Base-by-base conservation (phyloP, 2,888 invertebrate species). In the Andrena camellia region DNA sequence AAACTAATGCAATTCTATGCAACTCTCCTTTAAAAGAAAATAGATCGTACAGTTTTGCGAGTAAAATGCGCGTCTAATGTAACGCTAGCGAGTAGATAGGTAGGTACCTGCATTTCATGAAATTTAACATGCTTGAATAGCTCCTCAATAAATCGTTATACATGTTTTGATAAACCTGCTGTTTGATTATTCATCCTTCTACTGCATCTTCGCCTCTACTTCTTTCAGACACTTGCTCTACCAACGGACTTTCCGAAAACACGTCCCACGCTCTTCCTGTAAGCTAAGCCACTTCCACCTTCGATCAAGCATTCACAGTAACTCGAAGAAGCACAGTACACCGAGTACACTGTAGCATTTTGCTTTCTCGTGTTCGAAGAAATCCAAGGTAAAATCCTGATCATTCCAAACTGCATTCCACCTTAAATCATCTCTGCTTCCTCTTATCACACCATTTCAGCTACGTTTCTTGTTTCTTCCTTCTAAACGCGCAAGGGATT, bases 101-200 rank as follows among this genome's bases (percentile, higher is more conserved):
- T 93, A 93, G 93, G 92, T 93, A 92, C 93, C 92, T 93, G 92
- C 92, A 91, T 93, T 92, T 92, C 90, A 90, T 92, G 90, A 91
- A 92, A 90, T 92, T 91, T 91, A 91, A 91, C 91, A 91, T 93
- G 93, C 93, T 93, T 93, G 90, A 85, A 93, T 93, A 93, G 93
- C 88, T 93, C 91, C 91, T 92, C 92, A 93, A 93, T 93, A 93
- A 93, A 93, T 93, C 93, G 93, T 93, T 93, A 93, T 93, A 93
- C 93, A 93, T 93, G 93, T 93, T 93, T 93, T 93, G 93, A 93
- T 93, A 93, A 90, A 74, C 7, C 54, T 26, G 59, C 57, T 35
- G 57, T 42, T 35, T 31, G 5, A 72, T 81, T 29, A 42, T 57
- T 48, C 2, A 48, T 7, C 57, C 68, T 8, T 10, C 33, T 1